Percentiles rank a stretch among this genome's conserved stretches.
Conservation (phyloP, 2,797 vertebrate species). For the Typhlichthys eigenmanni region DNA sequence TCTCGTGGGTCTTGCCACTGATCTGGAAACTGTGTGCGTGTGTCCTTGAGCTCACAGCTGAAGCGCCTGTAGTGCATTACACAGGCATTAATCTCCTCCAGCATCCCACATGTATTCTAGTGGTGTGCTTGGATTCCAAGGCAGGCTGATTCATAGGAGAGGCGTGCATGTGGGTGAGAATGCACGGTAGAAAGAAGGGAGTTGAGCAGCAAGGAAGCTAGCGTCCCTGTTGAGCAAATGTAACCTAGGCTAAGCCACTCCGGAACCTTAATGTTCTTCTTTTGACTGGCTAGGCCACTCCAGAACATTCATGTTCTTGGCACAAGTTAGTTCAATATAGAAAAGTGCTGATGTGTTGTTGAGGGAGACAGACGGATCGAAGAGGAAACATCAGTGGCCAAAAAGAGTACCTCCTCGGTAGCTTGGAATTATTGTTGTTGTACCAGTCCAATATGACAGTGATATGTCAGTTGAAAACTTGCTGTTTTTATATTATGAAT, state of each 20-base stretch:
- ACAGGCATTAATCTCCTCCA: slow-evolving; percentile 7
- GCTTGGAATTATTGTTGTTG: too few relatives aligned
- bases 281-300: too few relatives aligned
- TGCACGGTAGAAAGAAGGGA: background rate
- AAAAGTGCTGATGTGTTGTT: too few relatives aligned
- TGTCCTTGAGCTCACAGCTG: slow-evolving; percentile 26
- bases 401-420: too few relatives aligned
- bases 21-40: slow-evolving; percentile 18
- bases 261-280: too few relatives aligned
- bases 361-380: too few relatives aligned
- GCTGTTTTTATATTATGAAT: background rate
- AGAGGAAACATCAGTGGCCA: too few relatives aligned
- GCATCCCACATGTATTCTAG: slow-evolving; percentile 7
- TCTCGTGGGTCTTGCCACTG: slow-evolving; percentile 38
- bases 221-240: background rate
- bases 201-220: background rate
- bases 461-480: background rate
- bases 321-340: too few relatives aligned
- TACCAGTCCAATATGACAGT: too few relatives aligned
- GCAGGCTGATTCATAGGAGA: slow-evolving; percentile 9
- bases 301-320: too few relatives aligned
- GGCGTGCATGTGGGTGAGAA: background rate
- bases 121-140: slow-evolving; percentile 3
- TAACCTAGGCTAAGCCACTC: too few relatives aligned
- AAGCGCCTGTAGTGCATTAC: slow-evolving; percentile 1